Base-by-base conservation (phyloP, 2,113 vertebrate genomes). In the Varanus salvator region DNA sequence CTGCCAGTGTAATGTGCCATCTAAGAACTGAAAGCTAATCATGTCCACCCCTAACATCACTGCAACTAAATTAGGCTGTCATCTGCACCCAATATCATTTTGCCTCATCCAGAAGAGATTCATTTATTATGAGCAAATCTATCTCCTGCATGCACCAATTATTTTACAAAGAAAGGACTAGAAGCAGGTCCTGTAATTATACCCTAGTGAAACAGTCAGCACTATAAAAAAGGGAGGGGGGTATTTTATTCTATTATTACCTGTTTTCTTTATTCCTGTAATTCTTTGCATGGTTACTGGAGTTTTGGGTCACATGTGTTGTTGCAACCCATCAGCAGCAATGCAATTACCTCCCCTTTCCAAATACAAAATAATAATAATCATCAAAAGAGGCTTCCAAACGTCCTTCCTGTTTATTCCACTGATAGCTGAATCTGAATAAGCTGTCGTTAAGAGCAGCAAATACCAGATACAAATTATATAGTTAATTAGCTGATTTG, bases 111-210 rank as follows among this genome's bases (percentile, higher is more conserved):
- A 44, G 29, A 95, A 57, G 60, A 92, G 44, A 88, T 91, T 78
- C 84, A 92, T 95, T 96, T 95, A 92, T 94, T 95, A 94, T 93
- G 71, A 95, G 84, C 72, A 93, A 91, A 96, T 94, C 84, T 14
- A 1, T 93, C 87, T 94, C 87, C 92, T 82, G 57, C 92, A 95
- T 91, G 87, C 86, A 82, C 89, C 95, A 95, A 94, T 96, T 96
- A 96, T 95, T 97, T 95, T 94, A 93, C 89, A 94, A 90, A 96
- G 90, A 91, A 96, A 90, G 92, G 92, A 96, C 90, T 95, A 86
- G 88, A 96, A 96, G 87, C 81, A 89, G 91, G 82, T 93, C 80
- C 44, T n/a, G 85, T 95, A 97, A 96, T 95, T 96, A 93, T 87
- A 87, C 64, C 90, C 88, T 92, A 94, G 90, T 92, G 92, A 93